phyloP scores from a whole-genome alignment of 2,888 invertebrate genomes.

The Parnassius glacialis region DNA sequence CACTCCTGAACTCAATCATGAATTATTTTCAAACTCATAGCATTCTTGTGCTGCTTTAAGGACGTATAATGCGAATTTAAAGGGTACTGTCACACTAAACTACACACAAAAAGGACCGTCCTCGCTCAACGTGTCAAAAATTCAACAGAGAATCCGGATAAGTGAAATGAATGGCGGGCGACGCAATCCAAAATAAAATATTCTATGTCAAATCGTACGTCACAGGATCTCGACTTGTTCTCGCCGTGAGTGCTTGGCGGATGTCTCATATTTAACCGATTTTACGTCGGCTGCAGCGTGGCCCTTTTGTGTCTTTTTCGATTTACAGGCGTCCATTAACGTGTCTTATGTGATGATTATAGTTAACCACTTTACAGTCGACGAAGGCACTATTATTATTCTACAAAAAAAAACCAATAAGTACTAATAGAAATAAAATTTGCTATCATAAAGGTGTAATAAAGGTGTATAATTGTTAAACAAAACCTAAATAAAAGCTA shows the following conservation, averaged over 20 bases:
- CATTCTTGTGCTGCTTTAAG: slow-evolving; percentile 39
- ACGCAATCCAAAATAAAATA: slow-evolving; percentile 73
- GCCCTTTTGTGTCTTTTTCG: slow-evolving; percentile 63
- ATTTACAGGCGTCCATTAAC: slow-evolving; percentile 13
- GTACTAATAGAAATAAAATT: neutral
- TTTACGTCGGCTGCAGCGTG: slow-evolving; percentile 65
- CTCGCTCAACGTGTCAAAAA: slow-evolving; percentile 74
- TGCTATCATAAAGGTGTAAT: neutral
- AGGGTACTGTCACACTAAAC: slow-evolving; percentile 67
- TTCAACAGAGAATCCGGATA: slow-evolving; percentile 75
- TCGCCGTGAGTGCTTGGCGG: slow-evolving; percentile 70
- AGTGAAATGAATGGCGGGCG: slow-evolving; percentile 76
- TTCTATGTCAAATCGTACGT: slow-evolving; percentile 79
- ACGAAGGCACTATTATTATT: too few relatives aligned
- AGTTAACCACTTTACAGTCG: too few relatives aligned
- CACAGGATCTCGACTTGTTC: slow-evolving; percentile 74
- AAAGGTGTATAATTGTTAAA: neutral
- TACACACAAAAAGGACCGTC: slow-evolving; percentile 69
- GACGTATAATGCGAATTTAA: slow-evolving; percentile 67
- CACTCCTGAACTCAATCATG: neutral
- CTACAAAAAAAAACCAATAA: neutral
- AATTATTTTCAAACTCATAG: slow-evolving; percentile 35
- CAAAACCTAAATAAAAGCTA: neutral
- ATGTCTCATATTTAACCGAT: slow-evolving; percentile 77
- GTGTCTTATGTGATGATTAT: neutral